These are phyloP conservation scores for Mustela nigripes DNA, from an alignment of 2,113 vertebrate species.

Conservation along the genomic window DNA sequence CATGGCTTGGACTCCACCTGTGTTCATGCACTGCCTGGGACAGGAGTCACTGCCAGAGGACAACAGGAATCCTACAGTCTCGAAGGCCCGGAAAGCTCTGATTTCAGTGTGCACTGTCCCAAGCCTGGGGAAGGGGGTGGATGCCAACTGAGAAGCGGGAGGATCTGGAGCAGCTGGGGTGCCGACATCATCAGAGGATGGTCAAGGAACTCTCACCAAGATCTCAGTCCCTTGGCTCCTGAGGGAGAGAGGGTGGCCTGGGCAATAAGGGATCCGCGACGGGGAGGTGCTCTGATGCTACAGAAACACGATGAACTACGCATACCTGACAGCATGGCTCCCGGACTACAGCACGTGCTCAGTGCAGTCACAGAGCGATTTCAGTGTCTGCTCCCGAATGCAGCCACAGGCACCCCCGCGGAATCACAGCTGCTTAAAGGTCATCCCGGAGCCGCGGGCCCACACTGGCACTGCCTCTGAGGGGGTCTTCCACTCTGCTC, in stretches of 20 bases:
- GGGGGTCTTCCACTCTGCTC: neutral
- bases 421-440: neutral
- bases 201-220: neutral
- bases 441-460: neutral
- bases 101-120: fast-evolving
- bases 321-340: neutral
- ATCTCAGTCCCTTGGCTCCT: neutral
- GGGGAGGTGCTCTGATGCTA: neutral
- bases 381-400: neutral
- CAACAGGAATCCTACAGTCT: neutral
- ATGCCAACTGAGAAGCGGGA: neutral
- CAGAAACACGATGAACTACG: neutral
- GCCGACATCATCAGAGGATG: too few species aligned
- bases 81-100: neutral
- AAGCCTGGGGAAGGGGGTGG: neutral
- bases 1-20: neutral
- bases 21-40: neutral
- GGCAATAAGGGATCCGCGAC: neutral
- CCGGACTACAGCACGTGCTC: neutral
- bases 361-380: neutral
- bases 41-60: neutral
- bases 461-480: neutral
- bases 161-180: neutral
- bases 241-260: neutral
- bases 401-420: neutral